Conservation (phyloP, 2,797 vertebrate species). For the Antrozous pallidus region DNA sequence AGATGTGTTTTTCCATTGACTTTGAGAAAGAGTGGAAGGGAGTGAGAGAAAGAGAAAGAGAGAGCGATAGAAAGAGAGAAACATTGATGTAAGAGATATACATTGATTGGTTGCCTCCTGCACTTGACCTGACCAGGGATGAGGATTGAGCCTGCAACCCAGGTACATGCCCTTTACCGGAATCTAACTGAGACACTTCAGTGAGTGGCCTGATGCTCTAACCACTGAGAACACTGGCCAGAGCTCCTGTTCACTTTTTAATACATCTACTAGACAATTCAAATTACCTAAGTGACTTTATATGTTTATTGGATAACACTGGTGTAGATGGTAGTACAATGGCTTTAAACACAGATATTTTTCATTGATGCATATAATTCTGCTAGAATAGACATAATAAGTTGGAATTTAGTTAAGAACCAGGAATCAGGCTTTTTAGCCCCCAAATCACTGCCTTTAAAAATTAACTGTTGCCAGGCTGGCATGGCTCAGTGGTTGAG, state of each 20-base stretch:
- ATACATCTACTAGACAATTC: background rate
- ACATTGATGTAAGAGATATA: no score
- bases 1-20: no score
- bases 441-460: slow-evolving; percentile 12
- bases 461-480: background rate
- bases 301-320: background rate
- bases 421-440: background rate
- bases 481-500: background rate
- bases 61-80: no score
- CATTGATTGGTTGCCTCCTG: no score
- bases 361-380: background rate
- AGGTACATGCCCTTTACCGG: no score
- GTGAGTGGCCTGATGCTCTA: no score
- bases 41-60: no score
- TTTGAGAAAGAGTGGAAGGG: background rate
- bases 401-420: background rate
- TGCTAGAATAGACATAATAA: background rate
- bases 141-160: no score
- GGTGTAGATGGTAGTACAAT: background rate
- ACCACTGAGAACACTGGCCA: no score
- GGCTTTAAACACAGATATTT: background rate
- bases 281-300: background rate
- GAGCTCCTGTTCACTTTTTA: background rate
- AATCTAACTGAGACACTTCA: no score
- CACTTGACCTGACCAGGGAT: no score